Percentiles rank a stretch among this genome's conserved stretches.
Evolutionary conservation across 2,113 vertebrate genomes (phyloP).

Genomic region (Vulpes ferrilata): DNA sequence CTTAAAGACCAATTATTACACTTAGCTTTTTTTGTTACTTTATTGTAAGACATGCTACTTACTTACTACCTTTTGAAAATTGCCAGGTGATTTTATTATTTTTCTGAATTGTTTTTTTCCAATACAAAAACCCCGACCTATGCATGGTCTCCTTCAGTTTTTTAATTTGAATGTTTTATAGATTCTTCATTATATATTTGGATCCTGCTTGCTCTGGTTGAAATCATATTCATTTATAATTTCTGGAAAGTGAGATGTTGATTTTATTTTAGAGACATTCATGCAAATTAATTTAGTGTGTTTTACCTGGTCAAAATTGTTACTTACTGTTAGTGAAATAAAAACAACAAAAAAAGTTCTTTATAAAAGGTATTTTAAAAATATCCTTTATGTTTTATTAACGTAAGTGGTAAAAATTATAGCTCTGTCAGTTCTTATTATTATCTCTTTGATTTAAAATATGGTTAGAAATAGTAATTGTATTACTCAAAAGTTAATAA

Average conservation of each 20-base stretch:
- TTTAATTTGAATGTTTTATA: conserved; percentile 6
- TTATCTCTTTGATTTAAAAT: conserved; percentile 40
- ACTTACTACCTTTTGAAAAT: not conserved
- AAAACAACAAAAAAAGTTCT: not conserved
- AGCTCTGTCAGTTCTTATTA: not conserved
- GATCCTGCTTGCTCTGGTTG: not conserved
- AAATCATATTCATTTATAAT: not conserved
- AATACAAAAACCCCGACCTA: not conserved
- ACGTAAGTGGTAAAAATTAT: not conserved
- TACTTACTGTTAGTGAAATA: conserved; percentile 15
- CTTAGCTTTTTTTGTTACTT: not conserved
- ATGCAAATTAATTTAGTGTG: not conserved
- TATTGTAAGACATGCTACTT: not conserved
- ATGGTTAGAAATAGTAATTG: not conserved
- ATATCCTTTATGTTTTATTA: not conserved
- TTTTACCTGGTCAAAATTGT: conserved; percentile 12
- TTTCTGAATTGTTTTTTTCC: conserved; percentile 24
- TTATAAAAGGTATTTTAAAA: not conserved
- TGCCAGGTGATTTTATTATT: conserved; percentile 2
- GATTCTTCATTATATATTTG: not conserved
- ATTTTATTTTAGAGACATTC: conserved; percentile 29
- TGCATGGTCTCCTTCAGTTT: not conserved
- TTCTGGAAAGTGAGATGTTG: conserved; percentile 20
- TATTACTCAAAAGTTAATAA: not conserved
- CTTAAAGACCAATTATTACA: not conserved